Percentiles rank a stretch among this genome's conserved stretches.
phyloP scores from a whole-genome alignment of 2,888 invertebrate species.

The Papilio demoleus region DNA sequence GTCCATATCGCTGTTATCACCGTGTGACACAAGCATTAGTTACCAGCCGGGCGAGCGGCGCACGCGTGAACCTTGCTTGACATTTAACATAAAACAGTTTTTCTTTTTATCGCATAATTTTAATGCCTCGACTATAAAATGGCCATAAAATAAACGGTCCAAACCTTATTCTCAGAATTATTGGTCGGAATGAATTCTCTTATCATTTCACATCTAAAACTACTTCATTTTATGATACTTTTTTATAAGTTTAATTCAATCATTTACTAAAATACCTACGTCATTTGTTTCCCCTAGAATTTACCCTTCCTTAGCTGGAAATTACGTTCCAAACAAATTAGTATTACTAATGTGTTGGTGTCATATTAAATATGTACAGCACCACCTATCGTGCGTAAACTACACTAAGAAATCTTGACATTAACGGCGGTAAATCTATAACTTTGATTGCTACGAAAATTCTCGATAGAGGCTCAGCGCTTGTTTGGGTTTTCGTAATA shows the following conservation, averaged over 20 bases:
- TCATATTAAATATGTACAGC: no score
- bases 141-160: conserved; percentile 17
- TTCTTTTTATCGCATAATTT: conserved; percentile 32
- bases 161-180: conserved; percentile 28
- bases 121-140: conserved; percentile 26
- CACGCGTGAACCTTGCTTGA: conserved; percentile 17
- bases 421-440: no score
- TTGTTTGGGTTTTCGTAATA: no score
- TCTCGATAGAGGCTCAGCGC: no score
- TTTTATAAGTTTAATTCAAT: conserved; percentile 17
- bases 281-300: not conserved
- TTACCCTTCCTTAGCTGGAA: no score
- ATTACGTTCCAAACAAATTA: no score
- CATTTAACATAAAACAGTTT: conserved; percentile 26
- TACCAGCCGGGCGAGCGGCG: not conserved
- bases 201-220: conserved; percentile 20
- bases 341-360: no score
- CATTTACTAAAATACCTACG: not conserved
- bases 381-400: no score
- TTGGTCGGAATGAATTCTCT: conserved; percentile 28
- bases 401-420: no score
- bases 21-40: not conserved
- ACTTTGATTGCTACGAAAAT: no score
- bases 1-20: not conserved
- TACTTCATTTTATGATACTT: conserved; percentile 16